These are phyloP conservation scores for Pogonophryne albipinna DNA, from an alignment of 2,797 vertebrate genomes.

Conservation along the genomic window DNA sequence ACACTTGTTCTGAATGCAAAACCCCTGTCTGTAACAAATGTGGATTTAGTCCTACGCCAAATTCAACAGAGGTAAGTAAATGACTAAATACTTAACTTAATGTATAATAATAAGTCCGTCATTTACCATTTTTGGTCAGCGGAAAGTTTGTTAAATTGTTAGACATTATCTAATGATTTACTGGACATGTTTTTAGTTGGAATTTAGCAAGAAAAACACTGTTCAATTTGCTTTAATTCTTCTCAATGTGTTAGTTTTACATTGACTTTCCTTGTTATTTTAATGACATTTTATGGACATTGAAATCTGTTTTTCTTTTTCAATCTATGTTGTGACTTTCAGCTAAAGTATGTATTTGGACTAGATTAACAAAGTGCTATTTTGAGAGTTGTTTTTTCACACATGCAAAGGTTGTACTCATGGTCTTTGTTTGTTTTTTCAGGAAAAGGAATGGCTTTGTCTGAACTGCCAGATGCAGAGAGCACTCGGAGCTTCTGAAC, in stretches of 20 bases:
- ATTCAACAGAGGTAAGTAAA: constrained; percentile 88
- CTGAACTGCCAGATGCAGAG: constrained; percentile 97
- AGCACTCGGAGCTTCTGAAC: constrained; percentile 88
- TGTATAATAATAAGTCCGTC: not conserved
- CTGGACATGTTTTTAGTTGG: not conserved
- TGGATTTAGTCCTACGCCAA: constrained; percentile 94
- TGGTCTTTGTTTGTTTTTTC: constrained; percentile 50
- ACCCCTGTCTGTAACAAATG: constrained; percentile 91
- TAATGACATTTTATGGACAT: not conserved
- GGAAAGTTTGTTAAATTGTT: not conserved
- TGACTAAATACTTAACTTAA: not conserved
- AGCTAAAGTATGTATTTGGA: not conserved
- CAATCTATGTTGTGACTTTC: not conserved
- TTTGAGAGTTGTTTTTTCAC: not conserved
- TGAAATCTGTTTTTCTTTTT: not conserved
- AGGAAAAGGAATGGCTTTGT: constrained; percentile 95
- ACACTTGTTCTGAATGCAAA: constrained; percentile 92
- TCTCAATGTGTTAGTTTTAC: not conserved
- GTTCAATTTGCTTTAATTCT: too few relatives aligned
- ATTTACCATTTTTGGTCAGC: not conserved
- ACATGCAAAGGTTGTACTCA: constrained; percentile 27
- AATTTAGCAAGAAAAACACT: not conserved
- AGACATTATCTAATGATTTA: not conserved
- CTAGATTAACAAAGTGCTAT: not conserved
- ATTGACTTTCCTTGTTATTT: not conserved